Evolutionary conservation across 2,797 vertebrate species (phyloP).

Genomic region (Spinus pinus): DNA sequence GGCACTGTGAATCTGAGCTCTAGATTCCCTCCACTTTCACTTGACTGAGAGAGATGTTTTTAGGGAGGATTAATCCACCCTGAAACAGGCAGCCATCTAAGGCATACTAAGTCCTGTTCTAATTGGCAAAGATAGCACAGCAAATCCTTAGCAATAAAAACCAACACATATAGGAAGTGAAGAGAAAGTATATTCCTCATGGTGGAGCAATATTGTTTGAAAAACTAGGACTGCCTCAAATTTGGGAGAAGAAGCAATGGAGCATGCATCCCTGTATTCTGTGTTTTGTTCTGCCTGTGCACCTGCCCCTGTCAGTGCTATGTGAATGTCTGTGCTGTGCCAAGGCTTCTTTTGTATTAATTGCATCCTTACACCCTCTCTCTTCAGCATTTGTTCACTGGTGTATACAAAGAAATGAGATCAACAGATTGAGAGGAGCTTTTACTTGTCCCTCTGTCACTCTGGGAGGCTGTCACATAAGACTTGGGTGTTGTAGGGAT

Average conservation of each 20-base stretch:
- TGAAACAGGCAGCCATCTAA: background rate
- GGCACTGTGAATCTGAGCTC: background rate
- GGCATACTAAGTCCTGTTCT: background rate
- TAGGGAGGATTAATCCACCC: background rate
- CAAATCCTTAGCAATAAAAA: background rate
- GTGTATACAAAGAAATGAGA: accelerated
- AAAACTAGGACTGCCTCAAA: background rate
- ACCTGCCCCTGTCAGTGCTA: background rate
- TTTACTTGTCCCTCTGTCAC: background rate
- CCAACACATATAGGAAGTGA: background rate
- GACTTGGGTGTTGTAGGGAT: background rate
- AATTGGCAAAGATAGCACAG: background rate
- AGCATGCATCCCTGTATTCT: background rate
- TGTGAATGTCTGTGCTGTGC: background rate
- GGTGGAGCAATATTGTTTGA: background rate
- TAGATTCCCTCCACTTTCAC: background rate
- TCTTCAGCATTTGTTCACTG: background rate
- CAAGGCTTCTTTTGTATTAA: background rate
- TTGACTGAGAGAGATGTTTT: background rate
- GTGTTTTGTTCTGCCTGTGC: background rate
- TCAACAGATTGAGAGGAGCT: background rate
- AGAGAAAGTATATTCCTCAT: background rate
- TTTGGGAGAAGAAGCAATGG: background rate
- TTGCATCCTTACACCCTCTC: background rate
- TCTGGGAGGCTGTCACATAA: background rate